Base-by-base conservation (phyloP, 2,888 invertebrate genomes). In the Ametastegia equiseti region DNA sequence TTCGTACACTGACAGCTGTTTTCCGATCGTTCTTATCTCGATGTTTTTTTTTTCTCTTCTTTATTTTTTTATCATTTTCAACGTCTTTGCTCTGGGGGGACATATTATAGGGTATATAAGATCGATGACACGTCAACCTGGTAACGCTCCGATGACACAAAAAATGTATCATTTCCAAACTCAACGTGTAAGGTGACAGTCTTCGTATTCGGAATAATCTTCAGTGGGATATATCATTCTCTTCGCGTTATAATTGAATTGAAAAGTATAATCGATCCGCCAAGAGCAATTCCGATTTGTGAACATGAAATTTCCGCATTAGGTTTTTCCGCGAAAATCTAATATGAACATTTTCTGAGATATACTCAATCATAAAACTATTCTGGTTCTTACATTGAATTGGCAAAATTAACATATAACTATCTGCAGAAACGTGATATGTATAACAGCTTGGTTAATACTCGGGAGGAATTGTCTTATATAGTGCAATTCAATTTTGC, bases 1-100 rank as follows among this genome's bases (percentile, higher is more conserved):
- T 23, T 60, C 60, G 27, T 30, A 15, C 23, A 60, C 60, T 60
- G 60, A 60, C 60, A 60, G 60, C 60, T 60, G 60, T 60, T 60
- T 60, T 60, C 60, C 30, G 60, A 1, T 3, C 30, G 13, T 60
- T 60, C 60, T 60, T 60, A 60, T 60, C 60, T 30, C 15, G 30
- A 15, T 60, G 27, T 60, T 54, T 60, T 30, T 15, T 60, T n/a
- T n/a, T n/a, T n/a, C n/a, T n/a, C n/a, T n/a, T n/a, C n/a, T n/a
- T n/a, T n/a, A n/a, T n/a, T n/a, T n/a, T n/a, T n/a, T n/a, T n/a
- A n/a, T n/a, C n/a, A n/a, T n/a, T 15, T 9, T 0, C 60, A 30
- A 60, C 30, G 9, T 30, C 60, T 9, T 30, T 60, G 13, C 15
- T 60, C 15, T 15, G 13, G 4, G 3, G 60, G 15, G 60, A 60